phyloP scores from a whole-genome alignment of 2,113 vertebrate genomes.

The Entosphenus tridentatus region DNA sequence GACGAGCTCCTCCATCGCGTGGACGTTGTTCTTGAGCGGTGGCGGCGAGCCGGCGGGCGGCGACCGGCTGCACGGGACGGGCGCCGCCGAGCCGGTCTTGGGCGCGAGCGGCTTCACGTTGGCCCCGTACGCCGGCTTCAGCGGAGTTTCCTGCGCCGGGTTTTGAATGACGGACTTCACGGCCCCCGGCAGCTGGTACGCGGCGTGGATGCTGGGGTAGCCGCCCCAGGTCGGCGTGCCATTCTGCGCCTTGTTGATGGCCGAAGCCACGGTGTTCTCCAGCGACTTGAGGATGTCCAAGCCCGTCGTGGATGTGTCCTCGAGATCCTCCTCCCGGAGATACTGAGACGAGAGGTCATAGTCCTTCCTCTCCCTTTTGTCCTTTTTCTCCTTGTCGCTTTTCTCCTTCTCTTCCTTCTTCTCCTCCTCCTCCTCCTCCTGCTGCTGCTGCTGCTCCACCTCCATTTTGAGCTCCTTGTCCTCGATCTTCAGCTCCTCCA shows the following conservation, averaged over 20 bases:
- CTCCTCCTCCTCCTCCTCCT: conserved; percentile 26
- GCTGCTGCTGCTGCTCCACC: conserved; percentile 41
- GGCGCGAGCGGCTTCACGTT: conserved; percentile 36
- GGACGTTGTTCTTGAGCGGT: conserved; percentile 69
- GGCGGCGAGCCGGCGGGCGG: conserved; percentile 55
- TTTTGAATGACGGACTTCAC: conserved; percentile 40
- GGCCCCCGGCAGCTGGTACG: conserved; percentile 74
- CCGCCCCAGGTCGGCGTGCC: conserved; percentile 91
- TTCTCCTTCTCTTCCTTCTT: conserved; percentile 31
- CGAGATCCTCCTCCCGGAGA: conserved; percentile 79
- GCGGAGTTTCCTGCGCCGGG: conserved; percentile 43
- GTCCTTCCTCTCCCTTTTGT: conserved; percentile 35
- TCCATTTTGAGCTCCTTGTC: neutral
- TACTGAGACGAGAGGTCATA: conserved; percentile 57
- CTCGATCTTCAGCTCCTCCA: neutral
- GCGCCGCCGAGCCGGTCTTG: conserved; percentile 44
- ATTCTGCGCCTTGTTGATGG: conserved; percentile 95
- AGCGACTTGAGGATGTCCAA: conserved; percentile 86
- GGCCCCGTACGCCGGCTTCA: conserved; percentile 52
- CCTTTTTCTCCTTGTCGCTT: conserved; percentile 78
- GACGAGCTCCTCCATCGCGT: conserved; percentile 89
- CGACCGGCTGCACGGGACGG: conserved; percentile 19
- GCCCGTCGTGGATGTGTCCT: conserved; percentile 68
- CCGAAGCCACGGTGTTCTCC: conserved; percentile 82
- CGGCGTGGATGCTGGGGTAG: conserved; percentile 92